Conservation (phyloP, 2,113 vertebrate genomes). For the Manacus vitellinus region DNA sequence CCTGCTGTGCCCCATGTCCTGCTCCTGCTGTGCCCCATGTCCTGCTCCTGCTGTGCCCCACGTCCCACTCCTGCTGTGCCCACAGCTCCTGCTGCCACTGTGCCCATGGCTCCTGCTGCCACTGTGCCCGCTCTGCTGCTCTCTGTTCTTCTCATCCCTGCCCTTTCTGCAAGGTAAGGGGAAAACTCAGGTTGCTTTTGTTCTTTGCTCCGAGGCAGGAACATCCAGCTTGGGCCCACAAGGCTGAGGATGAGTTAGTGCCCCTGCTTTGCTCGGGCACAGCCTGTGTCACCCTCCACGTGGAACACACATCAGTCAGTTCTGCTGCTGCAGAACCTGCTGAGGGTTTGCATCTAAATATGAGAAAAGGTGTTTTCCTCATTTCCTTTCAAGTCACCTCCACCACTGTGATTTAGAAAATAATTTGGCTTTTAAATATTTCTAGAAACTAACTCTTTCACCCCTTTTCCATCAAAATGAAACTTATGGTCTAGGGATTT, state of each 20-base stretch:
- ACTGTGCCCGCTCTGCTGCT: background rate
- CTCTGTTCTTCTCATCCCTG: background rate
- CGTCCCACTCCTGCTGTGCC: accelerated
- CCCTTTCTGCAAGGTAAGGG: background rate
- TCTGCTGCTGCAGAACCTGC: background rate
- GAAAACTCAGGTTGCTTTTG: background rate
- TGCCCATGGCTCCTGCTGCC: accelerated
- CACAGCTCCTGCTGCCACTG: accelerated
- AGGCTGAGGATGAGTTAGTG: background rate
- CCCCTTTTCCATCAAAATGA: background rate
- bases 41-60: accelerated
- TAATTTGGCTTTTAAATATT: background rate
- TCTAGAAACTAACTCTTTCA: background rate
- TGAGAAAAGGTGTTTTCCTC: background rate
- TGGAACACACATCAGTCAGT: background rate
- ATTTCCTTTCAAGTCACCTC: background rate
- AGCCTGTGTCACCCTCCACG: background rate
- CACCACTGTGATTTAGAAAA: background rate
- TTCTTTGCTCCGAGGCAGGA: background rate
- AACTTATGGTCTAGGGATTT: background rate
- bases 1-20: accelerated
- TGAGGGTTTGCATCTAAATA: background rate
- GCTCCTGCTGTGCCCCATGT: accelerated
- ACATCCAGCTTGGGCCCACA: background rate
- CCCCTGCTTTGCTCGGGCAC: background rate